phyloP scores from a whole-genome alignment of 2,113 vertebrate genomes.

The Sphyrna mokarran region DNA sequence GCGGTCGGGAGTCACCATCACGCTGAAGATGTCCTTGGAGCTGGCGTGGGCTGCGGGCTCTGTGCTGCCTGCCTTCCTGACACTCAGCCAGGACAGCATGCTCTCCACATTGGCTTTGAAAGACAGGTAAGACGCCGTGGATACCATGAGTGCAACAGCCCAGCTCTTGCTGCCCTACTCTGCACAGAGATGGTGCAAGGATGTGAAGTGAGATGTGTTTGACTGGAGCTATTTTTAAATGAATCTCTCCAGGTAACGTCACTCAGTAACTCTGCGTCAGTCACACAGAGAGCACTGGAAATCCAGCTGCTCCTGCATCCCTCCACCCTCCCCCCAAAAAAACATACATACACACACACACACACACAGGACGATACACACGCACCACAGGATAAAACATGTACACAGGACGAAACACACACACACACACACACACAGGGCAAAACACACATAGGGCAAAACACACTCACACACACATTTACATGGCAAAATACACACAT shows the following conservation, averaged over 20 bases:
- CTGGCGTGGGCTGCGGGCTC: conserved; percentile 1
- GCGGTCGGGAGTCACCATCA: conserved; percentile 55
- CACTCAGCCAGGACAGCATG: conserved; percentile 45
- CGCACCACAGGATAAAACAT: too few species aligned
- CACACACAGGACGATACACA: too few species aligned
- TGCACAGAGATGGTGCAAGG: conserved; percentile 41
- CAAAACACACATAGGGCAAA: too few species aligned
- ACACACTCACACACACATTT: too few species aligned
- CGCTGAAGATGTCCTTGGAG: conserved; percentile 47
- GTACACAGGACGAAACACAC: too few species aligned
- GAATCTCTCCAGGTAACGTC: neutral
- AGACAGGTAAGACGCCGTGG: conserved; percentile 40
- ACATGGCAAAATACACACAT: too few species aligned
- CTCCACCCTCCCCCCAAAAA: too few species aligned
- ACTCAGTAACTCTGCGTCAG: neutral
- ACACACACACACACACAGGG: too few species aligned
- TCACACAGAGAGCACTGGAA: neutral
- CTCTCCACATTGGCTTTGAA: conserved; percentile 46
- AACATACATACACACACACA: too few species aligned
- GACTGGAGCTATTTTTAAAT: conserved; percentile 26
- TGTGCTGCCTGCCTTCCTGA: conserved; percentile 42
- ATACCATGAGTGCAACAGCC: conserved; percentile 45
- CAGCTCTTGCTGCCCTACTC: conserved; percentile 7
- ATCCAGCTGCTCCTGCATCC: neutral
- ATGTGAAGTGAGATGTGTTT: neutral